phyloP scores from a whole-genome alignment of 2,888 invertebrate species.

The Aphodius sticticus region DNA sequence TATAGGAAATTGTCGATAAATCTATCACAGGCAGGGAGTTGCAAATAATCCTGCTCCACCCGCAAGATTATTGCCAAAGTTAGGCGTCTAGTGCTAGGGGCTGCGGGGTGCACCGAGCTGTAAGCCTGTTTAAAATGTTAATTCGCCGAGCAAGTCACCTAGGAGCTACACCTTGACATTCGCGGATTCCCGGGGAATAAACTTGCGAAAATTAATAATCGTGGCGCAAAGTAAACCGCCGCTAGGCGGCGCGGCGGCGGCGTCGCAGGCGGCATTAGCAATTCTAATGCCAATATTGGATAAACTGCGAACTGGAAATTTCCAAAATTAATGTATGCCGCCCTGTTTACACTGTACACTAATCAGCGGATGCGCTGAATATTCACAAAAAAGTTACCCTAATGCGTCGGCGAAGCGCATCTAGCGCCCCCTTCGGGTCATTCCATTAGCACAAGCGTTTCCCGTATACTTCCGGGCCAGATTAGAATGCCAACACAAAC shows the following conservation, averaged over 20 bases:
- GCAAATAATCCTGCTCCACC: background rate
- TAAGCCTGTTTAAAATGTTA: background rate
- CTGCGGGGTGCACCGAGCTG: background rate
- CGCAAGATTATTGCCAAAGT: background rate
- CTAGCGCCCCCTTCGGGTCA: background rate
- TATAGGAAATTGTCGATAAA: too few relatives aligned
- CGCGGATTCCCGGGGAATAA: background rate
- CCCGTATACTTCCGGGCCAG: background rate
- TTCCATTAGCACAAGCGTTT: background rate
- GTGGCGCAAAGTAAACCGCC: background rate
- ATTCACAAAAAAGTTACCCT: background rate
- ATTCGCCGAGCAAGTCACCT: background rate
- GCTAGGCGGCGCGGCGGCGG: background rate
- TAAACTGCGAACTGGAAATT: background rate
- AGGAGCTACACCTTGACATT: conserved; percentile 4
- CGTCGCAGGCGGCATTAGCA: background rate
- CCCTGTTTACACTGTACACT: background rate
- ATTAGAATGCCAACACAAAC: background rate
- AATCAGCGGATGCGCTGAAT: background rate
- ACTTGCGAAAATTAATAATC: conserved; percentile 4
- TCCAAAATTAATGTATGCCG: conserved; percentile 4
- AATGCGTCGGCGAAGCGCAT: background rate
- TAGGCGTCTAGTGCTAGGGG: background rate
- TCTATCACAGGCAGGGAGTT: background rate
- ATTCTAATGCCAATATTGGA: conserved; percentile 4